Percentiles rank a stretch among this genome's conserved stretches.
Evolutionary conservation across 1,140 invertebrate genomes (phyloP).

Genomic region (Apis cerana): DNA sequence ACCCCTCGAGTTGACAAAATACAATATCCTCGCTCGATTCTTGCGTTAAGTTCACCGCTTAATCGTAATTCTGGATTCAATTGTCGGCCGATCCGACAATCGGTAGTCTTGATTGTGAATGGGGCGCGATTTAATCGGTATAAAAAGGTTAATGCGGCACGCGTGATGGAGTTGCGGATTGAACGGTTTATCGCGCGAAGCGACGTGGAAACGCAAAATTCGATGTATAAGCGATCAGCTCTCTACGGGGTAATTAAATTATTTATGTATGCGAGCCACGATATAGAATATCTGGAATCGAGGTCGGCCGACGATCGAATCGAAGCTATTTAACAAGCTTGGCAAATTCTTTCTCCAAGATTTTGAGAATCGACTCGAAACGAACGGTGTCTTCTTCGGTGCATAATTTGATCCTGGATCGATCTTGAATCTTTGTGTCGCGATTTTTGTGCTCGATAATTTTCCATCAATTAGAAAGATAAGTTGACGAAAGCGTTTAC

Average conservation of each 20-base stretch:
- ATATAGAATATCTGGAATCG: not conserved
- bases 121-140: not conserved
- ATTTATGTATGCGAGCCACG: not conserved
- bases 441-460: no score
- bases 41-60: not conserved
- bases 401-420: no score
- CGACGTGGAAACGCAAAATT: not conserved
- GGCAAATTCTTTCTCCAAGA: not conserved
- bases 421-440: no score
- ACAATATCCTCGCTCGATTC: no score
- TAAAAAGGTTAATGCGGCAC: not conserved
- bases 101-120: not conserved
- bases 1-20: no score
- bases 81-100: no score
- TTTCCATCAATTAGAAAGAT: no score
- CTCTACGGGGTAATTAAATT: constrained; percentile 13
- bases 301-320: not conserved
- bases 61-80: not conserved
- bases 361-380: not conserved
- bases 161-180: not conserved
- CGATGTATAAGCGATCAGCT: not conserved
- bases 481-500: no score
- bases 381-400: not conserved
- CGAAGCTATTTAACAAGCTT: not conserved
- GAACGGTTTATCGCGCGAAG: not conserved